Evolutionary conservation across 2,888 invertebrate genomes (phyloP).

Genomic region (Harmothoe impar): DNA sequence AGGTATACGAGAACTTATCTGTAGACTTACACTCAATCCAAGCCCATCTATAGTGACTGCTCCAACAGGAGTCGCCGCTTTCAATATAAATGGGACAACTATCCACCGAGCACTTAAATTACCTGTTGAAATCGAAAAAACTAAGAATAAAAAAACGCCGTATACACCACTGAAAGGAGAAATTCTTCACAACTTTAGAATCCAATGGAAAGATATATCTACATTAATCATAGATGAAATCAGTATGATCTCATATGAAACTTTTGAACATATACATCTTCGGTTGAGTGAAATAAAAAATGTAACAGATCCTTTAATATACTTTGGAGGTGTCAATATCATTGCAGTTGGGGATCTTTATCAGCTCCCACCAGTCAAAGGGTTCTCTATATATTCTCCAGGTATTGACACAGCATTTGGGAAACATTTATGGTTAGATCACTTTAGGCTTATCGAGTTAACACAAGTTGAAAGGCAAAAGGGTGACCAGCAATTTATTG

Average conservation of each 20-base stretch:
- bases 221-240: conserved; percentile 15
- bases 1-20: no score
- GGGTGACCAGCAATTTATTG: conserved; percentile 10
- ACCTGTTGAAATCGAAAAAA: not conserved
- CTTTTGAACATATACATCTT: not conserved
- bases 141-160: not conserved
- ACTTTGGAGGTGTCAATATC: conserved; percentile 29
- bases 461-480: not conserved
- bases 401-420: not conserved
- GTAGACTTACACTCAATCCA: not conserved
- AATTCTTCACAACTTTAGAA: not conserved
- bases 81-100: conserved; percentile 16
- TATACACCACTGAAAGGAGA: not conserved
- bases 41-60: not conserved
- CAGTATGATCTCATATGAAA: conserved; percentile 33
- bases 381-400: not conserved
- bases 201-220: not conserved
- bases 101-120: not conserved
- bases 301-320: not conserved
- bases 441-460: not conserved
- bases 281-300: not conserved
- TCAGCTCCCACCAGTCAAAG: conserved; percentile 10
- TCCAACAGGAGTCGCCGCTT: conserved; percentile 18
- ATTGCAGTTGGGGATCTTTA: conserved; percentile 27
- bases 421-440: no score